phyloP scores from a whole-genome alignment of 2,113 vertebrate genomes.

The Numida meleagris region DNA sequence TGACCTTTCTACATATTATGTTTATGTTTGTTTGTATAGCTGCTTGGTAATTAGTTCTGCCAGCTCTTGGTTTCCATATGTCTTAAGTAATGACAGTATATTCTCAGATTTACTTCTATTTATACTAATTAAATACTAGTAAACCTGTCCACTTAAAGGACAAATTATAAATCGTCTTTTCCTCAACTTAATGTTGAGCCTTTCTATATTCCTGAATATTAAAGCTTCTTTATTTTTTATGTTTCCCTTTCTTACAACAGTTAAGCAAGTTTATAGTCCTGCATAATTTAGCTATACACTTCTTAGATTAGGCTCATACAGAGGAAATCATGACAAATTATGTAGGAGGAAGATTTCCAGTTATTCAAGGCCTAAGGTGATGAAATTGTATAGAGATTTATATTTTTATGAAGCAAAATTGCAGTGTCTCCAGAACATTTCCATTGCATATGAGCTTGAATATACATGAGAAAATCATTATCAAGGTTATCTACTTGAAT shows the following conservation, averaged over 20 bases:
- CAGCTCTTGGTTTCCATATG: not conserved
- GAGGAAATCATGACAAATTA: slow-evolving; percentile 23
- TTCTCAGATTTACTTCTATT: not conserved
- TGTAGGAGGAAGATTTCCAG: slow-evolving; percentile 52
- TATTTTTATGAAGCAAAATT: slow-evolving; percentile 33
- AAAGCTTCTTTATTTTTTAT: slow-evolving; percentile 18
- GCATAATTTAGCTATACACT: slow-evolving; percentile 23
- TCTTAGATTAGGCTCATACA: not conserved
- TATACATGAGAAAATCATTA: not conserved
- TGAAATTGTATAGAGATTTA: slow-evolving; percentile 4
- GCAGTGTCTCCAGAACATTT: not conserved
- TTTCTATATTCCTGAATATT: not conserved
- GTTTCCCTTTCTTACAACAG: slow-evolving; percentile 10
- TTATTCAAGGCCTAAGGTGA: slow-evolving; percentile 17
- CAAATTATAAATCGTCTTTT: not conserved
- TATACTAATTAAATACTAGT: not conserved
- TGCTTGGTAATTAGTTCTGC: not conserved
- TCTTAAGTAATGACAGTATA: not conserved
- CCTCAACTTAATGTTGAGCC: not conserved
- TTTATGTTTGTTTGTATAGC: not conserved
- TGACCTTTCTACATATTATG: not conserved
- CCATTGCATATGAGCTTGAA: not conserved
- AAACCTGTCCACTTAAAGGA: slow-evolving; percentile 17
- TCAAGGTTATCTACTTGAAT: not conserved
- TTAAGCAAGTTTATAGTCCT: slow-evolving; percentile 28